Percentiles rank a stretch among this genome's conserved stretches.
phyloP scores from a whole-genome alignment of 2,113 vertebrate genomes.

The Phyllopteryx taeniolatus region DNA sequence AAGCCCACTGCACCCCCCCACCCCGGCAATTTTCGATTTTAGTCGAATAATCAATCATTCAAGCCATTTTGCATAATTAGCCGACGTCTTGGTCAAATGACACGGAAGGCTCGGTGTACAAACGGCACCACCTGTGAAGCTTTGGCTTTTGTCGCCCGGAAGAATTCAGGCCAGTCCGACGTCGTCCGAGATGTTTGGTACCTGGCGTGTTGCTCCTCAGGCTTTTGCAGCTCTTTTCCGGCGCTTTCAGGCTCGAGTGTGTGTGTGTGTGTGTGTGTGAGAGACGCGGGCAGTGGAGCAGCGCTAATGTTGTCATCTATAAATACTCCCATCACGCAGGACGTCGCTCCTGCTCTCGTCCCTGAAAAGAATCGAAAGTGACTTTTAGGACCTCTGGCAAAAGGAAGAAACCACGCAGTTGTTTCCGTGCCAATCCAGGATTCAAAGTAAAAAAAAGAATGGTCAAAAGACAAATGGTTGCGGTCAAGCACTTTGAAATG shows the following conservation, averaged over 20 bases:
- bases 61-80: no score
- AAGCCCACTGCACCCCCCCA: not conserved
- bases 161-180: not conserved
- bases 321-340: constrained; percentile 46
- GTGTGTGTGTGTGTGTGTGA: not conserved
- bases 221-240: not conserved
- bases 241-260: not conserved
- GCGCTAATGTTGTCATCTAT: constrained; percentile 54
- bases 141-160: no score
- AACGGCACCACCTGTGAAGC: no score
- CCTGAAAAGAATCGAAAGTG: not conserved
- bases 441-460: not conserved
- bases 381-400: not conserved
- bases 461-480: not conserved
- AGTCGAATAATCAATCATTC: no score
- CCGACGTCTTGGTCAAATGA: no score
- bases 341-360: constrained; percentile 12
- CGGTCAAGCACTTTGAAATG: not conserved
- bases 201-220: constrained; percentile 1
- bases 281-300: constrained; percentile 49
- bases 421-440: not conserved
- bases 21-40: no score
- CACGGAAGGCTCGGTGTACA: no score
- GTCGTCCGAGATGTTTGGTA: not conserved
- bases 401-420: not conserved